These are phyloP conservation scores for Triplophysa rosa DNA, from an alignment of 2,113 vertebrate genomes.

Conservation along the genomic window DNA sequence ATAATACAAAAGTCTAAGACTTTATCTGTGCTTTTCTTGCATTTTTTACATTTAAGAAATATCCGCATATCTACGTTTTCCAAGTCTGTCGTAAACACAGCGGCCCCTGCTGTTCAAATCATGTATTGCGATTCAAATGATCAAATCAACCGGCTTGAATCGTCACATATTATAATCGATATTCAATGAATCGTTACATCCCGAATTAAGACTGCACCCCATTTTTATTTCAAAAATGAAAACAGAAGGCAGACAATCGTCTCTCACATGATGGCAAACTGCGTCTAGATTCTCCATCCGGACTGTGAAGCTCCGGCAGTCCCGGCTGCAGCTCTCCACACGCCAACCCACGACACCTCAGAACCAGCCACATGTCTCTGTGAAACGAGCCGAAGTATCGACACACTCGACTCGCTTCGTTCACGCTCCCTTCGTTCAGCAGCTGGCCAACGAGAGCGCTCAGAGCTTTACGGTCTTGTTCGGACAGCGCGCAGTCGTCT, in stretches of 20 bases:
- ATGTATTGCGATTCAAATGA: no score
- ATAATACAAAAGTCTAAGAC: no score
- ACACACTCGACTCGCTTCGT: conserved; percentile 83
- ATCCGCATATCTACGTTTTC: no score
- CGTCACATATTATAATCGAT: no score
- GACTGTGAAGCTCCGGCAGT: conserved; percentile 59
- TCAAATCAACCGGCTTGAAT: no score
- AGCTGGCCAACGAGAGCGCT: conserved; percentile 71
- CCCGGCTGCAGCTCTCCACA: conserved; percentile 71
- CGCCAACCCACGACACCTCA: conserved; percentile 85
- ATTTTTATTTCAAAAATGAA: no score
- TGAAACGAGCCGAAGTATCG: conserved; percentile 78
- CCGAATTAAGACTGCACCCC: no score
- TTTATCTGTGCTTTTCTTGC: no score
- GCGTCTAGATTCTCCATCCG: background rate
- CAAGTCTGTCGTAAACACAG: no score
- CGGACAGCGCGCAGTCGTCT: conserved; percentile 17
- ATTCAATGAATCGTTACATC: no score
- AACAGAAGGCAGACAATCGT: background rate
- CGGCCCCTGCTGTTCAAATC: no score
- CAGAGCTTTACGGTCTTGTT: conserved; percentile 66
- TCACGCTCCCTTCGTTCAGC: conserved; percentile 80
- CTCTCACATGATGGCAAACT: conserved; percentile 63
- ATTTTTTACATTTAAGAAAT: no score
- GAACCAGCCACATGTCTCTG: conserved; percentile 76